Percentiles rank a stretch among this genome's conserved stretches.
phyloP scores from a whole-genome alignment of 2,113 vertebrate species.

The Cebus imitator region DNA sequence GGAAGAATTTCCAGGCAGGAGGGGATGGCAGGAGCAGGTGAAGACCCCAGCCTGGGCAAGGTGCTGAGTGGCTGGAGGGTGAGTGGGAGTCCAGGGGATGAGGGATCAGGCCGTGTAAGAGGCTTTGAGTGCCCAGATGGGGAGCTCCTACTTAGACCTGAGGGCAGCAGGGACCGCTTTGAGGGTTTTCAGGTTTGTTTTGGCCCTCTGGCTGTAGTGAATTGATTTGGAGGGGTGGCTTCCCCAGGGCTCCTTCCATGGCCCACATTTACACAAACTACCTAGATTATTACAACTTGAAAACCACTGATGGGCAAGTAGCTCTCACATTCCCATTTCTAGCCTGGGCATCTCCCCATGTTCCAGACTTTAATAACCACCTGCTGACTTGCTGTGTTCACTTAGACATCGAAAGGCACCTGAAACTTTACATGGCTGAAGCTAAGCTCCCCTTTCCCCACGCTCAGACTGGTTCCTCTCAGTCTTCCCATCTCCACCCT shows the following conservation, averaged over 20 bases:
- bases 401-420: neutral
- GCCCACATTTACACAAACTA: neutral
- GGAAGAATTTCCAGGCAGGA: neutral
- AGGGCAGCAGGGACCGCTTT: neutral
- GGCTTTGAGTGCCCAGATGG: neutral
- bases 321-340: neutral
- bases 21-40: neutral
- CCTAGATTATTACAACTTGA: no score
- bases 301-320: neutral
- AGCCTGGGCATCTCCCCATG: neutral
- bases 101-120: neutral
- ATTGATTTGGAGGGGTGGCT: neutral
- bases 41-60: neutral
- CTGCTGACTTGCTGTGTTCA: no score
- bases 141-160: neutral
- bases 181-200: neutral
- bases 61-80: neutral
- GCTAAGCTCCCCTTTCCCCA: no score
- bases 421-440: fast-evolving
- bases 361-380: neutral
- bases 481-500: neutral
- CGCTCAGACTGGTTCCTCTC: neutral
- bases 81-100: neutral
- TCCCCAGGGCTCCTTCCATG: neutral
- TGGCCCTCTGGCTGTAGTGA: neutral